phyloP scores from a whole-genome alignment of 2,113 vertebrate genomes.

The Clarias gariepinus region DNA sequence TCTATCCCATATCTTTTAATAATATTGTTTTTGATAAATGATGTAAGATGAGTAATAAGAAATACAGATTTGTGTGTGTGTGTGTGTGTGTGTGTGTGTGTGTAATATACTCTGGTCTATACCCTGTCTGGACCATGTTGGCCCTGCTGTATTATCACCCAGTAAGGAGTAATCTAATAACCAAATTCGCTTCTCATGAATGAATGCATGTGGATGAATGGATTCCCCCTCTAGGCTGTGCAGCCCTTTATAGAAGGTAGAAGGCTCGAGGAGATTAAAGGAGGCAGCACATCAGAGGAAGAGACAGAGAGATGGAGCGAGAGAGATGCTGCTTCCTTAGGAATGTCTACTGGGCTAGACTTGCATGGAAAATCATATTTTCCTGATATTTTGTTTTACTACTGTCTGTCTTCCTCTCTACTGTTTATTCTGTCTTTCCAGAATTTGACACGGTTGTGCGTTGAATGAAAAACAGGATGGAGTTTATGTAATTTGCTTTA shows the following conservation, averaged over 20 bases:
- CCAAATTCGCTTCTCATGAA: conserved; percentile 40
- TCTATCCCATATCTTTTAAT: too few species aligned
- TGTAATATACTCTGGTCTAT: not conserved
- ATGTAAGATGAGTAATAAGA: too few species aligned
- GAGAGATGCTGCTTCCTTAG: conserved; percentile 29
- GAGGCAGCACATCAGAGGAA: conserved; percentile 53
- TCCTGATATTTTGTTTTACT: conserved; percentile 25
- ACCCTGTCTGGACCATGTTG: not conserved
- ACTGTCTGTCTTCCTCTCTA: conserved; percentile 50
- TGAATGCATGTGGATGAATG: conserved; percentile 50
- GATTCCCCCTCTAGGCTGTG: conserved; percentile 27
- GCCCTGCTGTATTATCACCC: conserved; percentile 24
- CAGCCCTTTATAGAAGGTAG: conserved; percentile 61
- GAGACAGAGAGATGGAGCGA: conserved; percentile 9
- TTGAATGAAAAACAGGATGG: not conserved
- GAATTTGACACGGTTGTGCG: not conserved
- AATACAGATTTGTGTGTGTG: too few species aligned
- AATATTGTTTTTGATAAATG: too few species aligned
- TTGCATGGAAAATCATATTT: conserved; percentile 10
- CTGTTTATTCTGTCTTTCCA: not conserved
- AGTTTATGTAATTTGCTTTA: not conserved
- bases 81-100: too few species aligned
- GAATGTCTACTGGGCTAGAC: not conserved
- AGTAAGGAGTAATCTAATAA: conserved; percentile 42
- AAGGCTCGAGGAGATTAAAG: conserved; percentile 64